A percentile compares a stretch with the other conserved stretches of the same genome.
phyloP scores from a whole-genome alignment of 2,113 vertebrate species.

The Petrocephalus zakoni region DNA sequence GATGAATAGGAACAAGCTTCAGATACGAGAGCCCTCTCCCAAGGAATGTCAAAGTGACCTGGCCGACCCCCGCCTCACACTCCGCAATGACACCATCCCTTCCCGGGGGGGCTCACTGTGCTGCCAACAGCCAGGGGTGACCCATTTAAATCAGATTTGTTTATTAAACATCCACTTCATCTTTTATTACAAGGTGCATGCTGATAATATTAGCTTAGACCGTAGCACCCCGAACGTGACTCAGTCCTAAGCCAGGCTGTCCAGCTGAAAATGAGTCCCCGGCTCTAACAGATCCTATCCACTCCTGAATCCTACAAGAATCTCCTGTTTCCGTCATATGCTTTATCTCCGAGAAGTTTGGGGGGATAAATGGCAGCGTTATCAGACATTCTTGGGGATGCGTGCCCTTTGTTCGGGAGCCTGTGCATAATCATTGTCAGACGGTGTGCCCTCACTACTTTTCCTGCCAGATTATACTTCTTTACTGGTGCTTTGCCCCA shows the following conservation, averaged over 20 bases:
- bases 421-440: background rate
- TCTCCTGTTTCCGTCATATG: background rate
- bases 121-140: background rate
- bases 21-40: background rate
- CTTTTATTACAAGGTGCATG: background rate
- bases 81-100: background rate
- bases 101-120: background rate
- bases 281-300: background rate
- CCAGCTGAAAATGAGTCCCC: background rate
- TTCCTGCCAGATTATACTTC: background rate
- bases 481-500: background rate
- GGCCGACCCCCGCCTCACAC: background rate
- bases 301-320: background rate
- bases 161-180: slow-evolving; percentile 6
- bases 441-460: background rate
- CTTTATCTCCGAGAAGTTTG: background rate
- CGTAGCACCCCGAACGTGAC: background rate
- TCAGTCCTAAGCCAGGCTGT: background rate
- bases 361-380: background rate
- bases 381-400: background rate
- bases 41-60: background rate
- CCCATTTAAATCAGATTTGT: slow-evolving; percentile 1
- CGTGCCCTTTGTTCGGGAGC: background rate
- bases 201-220: slow-evolving; percentile 1
- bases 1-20: background rate